Percentiles rank a stretch among this genome's conserved stretches.
Conservation (phyloP, 2,888 invertebrate genomes). For the Chalcosyrphus nemorum region DNA sequence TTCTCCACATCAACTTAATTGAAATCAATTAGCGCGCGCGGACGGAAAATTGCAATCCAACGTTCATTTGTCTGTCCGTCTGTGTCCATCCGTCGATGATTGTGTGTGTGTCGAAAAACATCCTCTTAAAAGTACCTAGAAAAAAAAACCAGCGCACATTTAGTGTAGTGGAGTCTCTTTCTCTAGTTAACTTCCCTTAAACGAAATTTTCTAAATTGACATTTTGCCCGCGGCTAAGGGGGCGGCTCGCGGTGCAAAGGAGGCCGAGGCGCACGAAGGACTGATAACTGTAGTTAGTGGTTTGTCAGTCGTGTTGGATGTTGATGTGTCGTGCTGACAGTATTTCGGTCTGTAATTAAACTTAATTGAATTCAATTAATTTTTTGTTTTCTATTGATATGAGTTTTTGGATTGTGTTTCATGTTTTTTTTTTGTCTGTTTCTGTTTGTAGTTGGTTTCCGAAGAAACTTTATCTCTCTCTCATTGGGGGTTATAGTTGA, state of each 20-base stretch:
- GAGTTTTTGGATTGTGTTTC: constrained; percentile 19
- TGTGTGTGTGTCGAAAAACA: constrained; percentile 38
- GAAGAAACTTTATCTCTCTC: background rate
- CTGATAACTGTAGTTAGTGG: constrained; percentile 65
- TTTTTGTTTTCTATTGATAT: constrained; percentile 57
- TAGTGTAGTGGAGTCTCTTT: constrained; percentile 5
- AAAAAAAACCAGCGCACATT: too few relatives aligned
- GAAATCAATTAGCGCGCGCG: constrained; percentile 69
- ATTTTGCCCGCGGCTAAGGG: background rate
- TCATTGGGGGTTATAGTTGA: background rate
- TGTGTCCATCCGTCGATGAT: too few relatives aligned
- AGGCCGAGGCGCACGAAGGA: constrained; percentile 21
- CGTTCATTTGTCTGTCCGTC: constrained; percentile 22
- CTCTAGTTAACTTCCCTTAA: constrained; percentile 32
- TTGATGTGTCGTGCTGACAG: constrained; percentile 61
- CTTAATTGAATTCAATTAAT: constrained; percentile 71
- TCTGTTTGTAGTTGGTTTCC: too few relatives aligned
- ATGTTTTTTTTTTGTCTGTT: background rate
- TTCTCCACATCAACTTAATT: constrained; percentile 67
- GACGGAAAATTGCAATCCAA: constrained; percentile 60
- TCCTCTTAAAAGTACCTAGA: too few relatives aligned
- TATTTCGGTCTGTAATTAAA: constrained; percentile 66
- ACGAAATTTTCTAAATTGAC: constrained; percentile 57
- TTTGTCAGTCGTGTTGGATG: constrained; percentile 47
- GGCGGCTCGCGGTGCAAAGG: background rate